Evolutionary conservation across 92 coral and sea anemone species (phyloP).

Genomic region (Pocillopora grandis): DNA sequence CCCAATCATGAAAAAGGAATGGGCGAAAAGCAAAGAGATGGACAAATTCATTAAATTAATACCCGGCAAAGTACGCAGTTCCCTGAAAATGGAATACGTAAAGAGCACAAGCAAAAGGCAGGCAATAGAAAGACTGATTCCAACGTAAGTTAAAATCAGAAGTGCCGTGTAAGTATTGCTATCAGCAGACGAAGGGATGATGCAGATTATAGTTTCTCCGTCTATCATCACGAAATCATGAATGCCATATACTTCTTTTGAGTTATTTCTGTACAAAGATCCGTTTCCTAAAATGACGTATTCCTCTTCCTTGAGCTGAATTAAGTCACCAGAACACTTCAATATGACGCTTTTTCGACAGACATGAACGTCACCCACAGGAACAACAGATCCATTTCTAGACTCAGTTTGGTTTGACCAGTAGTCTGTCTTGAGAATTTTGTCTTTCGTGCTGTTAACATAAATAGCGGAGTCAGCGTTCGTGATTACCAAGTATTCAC

Average conservation of each 20-base stretch:
- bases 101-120: conserved; percentile 37
- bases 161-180: conserved; percentile 12
- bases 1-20: conserved; percentile 28
- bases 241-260: not conserved
- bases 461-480: not conserved
- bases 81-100: conserved; percentile 48
- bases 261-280: conserved; percentile 36
- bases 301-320: conserved; percentile 27
- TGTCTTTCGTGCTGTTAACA: not conserved
- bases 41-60: conserved; percentile 55
- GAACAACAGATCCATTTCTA: not conserved
- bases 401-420: not conserved
- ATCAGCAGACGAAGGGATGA: not conserved
- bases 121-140: conserved; percentile 43
- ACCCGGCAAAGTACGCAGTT: conserved; percentile 61
- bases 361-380: conserved; percentile 29
- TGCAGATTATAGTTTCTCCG: conserved; percentile 42
- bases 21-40: conserved; percentile 40
- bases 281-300: conserved; percentile 47
- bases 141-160: conserved; percentile 30
- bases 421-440: not conserved
- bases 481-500: not conserved
- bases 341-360: conserved; percentile 23
- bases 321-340: conserved; percentile 40
- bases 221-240: conserved; percentile 34